phyloP scores from a whole-genome alignment of 2,113 vertebrate species.

The Apeltes quadracus region DNA sequence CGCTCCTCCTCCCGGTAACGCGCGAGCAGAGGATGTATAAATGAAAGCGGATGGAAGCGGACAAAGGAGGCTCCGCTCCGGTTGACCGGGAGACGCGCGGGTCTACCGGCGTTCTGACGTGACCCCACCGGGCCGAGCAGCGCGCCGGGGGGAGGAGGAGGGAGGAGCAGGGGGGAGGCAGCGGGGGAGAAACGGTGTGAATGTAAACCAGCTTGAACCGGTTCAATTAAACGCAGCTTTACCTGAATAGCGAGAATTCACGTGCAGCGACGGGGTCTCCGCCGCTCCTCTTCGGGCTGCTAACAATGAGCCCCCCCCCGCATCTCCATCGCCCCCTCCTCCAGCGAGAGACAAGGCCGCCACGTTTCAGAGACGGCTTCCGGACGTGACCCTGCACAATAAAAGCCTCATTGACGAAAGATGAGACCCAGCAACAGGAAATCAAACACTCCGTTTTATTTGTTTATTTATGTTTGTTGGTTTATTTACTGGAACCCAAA shows the following conservation, averaged over 20 bases:
- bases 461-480: not conserved
- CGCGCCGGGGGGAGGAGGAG: conserved; percentile 22
- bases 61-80: conserved; percentile 67
- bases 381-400: conserved; percentile 14
- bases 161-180: not conserved
- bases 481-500: not conserved
- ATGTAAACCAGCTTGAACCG: not conserved
- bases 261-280: conserved; percentile 40
- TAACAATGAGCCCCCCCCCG: conserved; percentile 68
- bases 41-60: not conserved
- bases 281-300: conserved; percentile 50
- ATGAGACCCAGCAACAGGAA: not conserved
- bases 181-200: not conserved
- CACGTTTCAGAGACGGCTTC: conserved; percentile 25
- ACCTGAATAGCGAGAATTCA: conserved; percentile 57
- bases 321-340: not conserved
- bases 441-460: not conserved
- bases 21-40: no score
- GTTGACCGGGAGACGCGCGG: conserved; percentile 22
- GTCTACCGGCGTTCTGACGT: conserved; percentile 12
- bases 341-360: not conserved
- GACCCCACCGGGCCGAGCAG: conserved; percentile 12
- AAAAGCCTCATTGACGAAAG: conserved; percentile 25
- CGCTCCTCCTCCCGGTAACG: not conserved
- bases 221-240: conserved; percentile 42